These are phyloP conservation scores for Arrhopalites spinosus DNA, from an alignment of 2,888 invertebrate genomes.

Conservation along the genomic window DNA sequence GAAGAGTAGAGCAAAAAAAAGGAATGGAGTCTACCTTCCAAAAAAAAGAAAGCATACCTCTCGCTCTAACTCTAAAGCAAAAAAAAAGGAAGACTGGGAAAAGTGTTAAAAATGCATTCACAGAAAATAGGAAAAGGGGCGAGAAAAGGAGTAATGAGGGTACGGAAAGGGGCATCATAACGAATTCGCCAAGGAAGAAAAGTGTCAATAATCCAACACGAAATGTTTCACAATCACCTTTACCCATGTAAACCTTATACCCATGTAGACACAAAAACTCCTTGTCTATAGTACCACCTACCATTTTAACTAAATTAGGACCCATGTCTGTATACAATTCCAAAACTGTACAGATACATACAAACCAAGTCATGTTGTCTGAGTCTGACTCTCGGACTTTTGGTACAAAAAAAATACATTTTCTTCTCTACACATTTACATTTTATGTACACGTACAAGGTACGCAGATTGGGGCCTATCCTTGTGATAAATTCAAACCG, in stretches of 20 bases:
- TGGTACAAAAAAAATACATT: too few relatives aligned
- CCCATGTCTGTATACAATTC: too few relatives aligned
- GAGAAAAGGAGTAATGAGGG: slow-evolving; percentile 35
- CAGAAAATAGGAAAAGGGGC: slow-evolving; percentile 1
- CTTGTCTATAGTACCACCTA: neutral
- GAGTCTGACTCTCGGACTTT: too few relatives aligned
- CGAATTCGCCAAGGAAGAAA: slow-evolving; percentile 31
- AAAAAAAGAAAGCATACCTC: neutral
- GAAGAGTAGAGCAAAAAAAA: neutral
- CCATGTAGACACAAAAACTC: neutral
- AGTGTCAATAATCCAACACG: slow-evolving; percentile 42
- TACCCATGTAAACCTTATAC: neutral
- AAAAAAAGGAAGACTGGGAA: slow-evolving; percentile 1
- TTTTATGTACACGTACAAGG: too few relatives aligned
- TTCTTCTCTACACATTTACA: too few relatives aligned
- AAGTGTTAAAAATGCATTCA: slow-evolving; percentile 11
- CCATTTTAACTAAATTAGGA: neutral
- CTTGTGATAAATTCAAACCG: too few relatives aligned
- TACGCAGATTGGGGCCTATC: too few relatives aligned
- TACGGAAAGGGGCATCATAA: slow-evolving; percentile 37
- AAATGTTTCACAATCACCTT: neutral
- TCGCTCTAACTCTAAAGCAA: neutral
- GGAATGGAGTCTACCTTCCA: neutral
- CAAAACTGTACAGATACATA: neutral
- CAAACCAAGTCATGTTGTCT: neutral